Evolutionary conservation across 2,113 vertebrate genomes (phyloP).

Genomic region (Trichechus manatus): DNA sequence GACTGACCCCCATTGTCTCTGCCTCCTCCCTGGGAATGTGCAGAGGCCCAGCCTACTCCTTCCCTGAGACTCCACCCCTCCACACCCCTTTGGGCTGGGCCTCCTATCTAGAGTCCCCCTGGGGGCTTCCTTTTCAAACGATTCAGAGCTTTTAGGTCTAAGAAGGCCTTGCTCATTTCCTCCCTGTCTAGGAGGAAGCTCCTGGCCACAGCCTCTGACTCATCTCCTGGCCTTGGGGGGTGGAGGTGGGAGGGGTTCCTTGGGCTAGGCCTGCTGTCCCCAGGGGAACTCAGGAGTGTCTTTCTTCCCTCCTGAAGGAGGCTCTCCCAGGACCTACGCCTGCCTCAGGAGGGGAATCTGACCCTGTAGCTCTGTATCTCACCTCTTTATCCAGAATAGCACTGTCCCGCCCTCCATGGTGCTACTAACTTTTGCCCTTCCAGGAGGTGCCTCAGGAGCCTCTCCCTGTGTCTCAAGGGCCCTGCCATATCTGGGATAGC

Average conservation of each 20-base stretch:
- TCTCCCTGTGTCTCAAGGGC: background rate
- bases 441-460: background rate
- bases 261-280: slow-evolving; percentile 43
- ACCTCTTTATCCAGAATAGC: slow-evolving; percentile 32
- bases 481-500: background rate
- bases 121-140: slow-evolving; percentile 66
- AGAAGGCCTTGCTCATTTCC: slow-evolving; percentile 83
- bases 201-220: slow-evolving; percentile 81
- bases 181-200: slow-evolving; percentile 83
- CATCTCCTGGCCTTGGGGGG: slow-evolving; percentile 69
- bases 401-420: background rate
- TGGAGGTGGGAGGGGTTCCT: background rate
- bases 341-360: background rate
- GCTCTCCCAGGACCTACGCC: background rate
- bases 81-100: background rate
- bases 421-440: background rate
- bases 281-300: slow-evolving; percentile 2
- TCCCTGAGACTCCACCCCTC: background rate
- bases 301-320: background rate
- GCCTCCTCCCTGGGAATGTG: background rate
- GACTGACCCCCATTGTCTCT: background rate
- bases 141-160: slow-evolving; percentile 53
- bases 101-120: slow-evolving; percentile 52
- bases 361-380: background rate
- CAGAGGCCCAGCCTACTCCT: background rate